These are phyloP conservation scores for Epinephelus coioides DNA, from an alignment of 2,797 vertebrate species.

Conservation along the genomic window DNA sequence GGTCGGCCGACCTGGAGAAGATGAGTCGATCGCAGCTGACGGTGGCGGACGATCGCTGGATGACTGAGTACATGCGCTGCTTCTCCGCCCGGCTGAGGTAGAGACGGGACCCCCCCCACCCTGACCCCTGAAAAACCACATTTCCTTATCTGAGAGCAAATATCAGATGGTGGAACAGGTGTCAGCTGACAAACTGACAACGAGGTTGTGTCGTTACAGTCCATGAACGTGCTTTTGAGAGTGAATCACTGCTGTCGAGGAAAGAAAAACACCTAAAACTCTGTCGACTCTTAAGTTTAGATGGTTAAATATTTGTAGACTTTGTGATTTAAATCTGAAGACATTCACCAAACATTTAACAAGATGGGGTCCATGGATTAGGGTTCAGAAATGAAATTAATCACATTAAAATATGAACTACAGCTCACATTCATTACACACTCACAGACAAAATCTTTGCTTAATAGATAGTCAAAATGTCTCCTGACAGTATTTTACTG, in stretches of 20 bases:
- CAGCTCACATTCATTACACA: background rate
- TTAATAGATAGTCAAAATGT: background rate
- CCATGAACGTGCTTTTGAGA: background rate
- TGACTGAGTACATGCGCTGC: conserved; percentile 97
- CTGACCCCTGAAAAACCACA: background rate
- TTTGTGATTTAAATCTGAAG: background rate
- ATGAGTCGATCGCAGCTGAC: conserved; percentile 74
- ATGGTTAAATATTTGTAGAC: background rate
- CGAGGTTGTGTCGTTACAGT: background rate
- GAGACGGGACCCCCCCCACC: conserved; percentile 40
- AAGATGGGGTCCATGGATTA: too few species aligned
- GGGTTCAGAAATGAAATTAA: too few species aligned
- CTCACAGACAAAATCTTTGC: background rate
- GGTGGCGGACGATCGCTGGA: conserved; percentile 90
- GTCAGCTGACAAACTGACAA: background rate
- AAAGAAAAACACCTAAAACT: background rate
- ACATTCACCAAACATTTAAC: background rate
- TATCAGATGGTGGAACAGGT: background rate
- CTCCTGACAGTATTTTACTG: too few species aligned
- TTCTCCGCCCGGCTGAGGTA: conserved; percentile 92
- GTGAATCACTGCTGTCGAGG: conserved; percentile 19
- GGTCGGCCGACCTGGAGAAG: conserved; percentile 89
- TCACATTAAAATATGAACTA: background rate
- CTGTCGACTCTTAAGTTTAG: too few species aligned
- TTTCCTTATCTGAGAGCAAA: background rate